Evolutionary conservation across 1,140 invertebrate species (phyloP).

Genomic region (Archegozetes longisetosus): DNA sequence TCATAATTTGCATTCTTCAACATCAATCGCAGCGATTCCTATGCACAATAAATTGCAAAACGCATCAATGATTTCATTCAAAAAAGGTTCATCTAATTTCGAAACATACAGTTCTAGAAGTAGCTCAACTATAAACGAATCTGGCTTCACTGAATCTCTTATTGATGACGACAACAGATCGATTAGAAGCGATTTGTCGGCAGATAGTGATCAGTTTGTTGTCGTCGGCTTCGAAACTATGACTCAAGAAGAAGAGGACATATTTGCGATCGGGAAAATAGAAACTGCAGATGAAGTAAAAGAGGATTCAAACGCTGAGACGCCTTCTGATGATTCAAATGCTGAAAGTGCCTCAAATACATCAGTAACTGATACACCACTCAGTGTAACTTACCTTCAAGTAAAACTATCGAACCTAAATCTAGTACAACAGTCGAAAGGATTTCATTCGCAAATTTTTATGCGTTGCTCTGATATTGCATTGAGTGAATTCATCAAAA

Average conservation of each 20-base stretch:
- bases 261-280: neutral
- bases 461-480: neutral
- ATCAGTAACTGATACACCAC: neutral
- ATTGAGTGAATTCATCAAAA: slow-evolving; percentile 4
- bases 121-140: neutral
- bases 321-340: neutral
- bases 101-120: neutral
- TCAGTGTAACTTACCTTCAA: neutral
- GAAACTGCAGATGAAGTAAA: neutral
- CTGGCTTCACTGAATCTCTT: neutral
- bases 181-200: slow-evolving; percentile 9
- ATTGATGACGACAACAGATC: slow-evolving; percentile 10
- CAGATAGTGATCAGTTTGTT: neutral
- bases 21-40: neutral
- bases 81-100: neutral
- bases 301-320: neutral
- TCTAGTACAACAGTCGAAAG: slow-evolving; percentile 10
- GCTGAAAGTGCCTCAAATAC: neutral
- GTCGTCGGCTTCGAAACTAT: neutral
- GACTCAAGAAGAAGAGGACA: neutral
- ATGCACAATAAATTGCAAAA: neutral
- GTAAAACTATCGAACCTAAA: neutral
- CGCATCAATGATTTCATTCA: neutral
- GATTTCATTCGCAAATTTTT: slow-evolving; percentile 6
- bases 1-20: neutral